Evolutionary conservation across 2,888 invertebrate species (phyloP).

Genomic region (Cremastinae sp.): DNA sequence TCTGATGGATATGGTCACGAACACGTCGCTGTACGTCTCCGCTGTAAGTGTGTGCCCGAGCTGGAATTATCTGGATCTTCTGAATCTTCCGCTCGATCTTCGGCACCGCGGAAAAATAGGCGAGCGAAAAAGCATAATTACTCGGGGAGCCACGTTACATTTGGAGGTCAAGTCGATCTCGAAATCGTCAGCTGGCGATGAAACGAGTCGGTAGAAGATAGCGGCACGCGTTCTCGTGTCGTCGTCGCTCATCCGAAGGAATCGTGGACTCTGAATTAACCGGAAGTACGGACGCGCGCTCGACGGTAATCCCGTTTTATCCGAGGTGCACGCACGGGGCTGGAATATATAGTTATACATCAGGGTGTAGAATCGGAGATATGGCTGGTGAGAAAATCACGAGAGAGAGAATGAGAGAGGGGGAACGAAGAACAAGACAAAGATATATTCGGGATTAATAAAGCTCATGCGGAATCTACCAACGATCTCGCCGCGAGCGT

Average conservation of each 20-base stretch:
- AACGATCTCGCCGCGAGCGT: slow-evolving; percentile 43
- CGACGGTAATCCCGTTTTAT: slow-evolving; percentile 60
- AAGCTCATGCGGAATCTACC: slow-evolving; percentile 46
- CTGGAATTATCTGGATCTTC: neutral
- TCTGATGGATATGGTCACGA: slow-evolving; percentile 68
- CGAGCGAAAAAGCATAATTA: no score
- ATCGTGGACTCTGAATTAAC: slow-evolving; percentile 60
- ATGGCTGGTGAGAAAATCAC: neutral
- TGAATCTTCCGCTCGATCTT: slow-evolving; percentile 31
- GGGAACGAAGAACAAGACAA: slow-evolving; percentile 1
- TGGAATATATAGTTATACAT: slow-evolving; percentile 15
- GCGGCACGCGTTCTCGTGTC: slow-evolving; percentile 50
- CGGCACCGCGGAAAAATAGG: slow-evolving; percentile 23
- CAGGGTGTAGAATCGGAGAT: neutral
- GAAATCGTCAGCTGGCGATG: neutral
- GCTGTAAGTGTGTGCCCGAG: neutral
- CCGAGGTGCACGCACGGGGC: slow-evolving; percentile 57
- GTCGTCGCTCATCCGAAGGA: slow-evolving; percentile 48
- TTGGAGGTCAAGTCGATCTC: no score
- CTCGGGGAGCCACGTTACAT: no score
- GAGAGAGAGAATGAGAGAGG: neutral
- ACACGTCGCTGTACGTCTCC: slow-evolving; percentile 53
- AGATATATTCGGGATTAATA: slow-evolving; percentile 21
- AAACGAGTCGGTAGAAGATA: neutral
- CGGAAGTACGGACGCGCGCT: slow-evolving; percentile 58